A percentile compares a stretch with the other conserved stretches of the same genome.
These are phyloP conservation scores for Calliopsis andreniformis DNA, from an alignment of 1,140 invertebrate genomes.

Conservation along the genomic window DNA sequence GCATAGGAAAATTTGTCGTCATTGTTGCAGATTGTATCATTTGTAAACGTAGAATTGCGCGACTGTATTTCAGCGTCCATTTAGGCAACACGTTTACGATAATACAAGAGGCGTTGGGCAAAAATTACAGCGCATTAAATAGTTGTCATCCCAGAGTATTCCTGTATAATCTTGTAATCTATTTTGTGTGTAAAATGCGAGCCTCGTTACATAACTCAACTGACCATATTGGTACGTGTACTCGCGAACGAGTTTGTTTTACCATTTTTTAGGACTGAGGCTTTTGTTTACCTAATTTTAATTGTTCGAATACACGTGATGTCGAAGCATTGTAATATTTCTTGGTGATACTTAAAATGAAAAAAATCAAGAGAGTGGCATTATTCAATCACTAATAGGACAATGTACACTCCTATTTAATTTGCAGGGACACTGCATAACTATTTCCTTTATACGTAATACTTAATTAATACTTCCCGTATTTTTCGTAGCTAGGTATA, in stretches of 20 bases:
- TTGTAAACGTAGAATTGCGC: neutral
- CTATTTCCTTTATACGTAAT: slow-evolving; percentile 6
- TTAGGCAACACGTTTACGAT: slow-evolving; percentile 10
- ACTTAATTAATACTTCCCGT: neutral
- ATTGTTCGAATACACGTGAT: neutral
- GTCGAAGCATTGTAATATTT: neutral
- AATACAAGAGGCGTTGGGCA: neutral
- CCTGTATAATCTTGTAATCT: slow-evolving; percentile 26
- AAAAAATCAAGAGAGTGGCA: neutral
- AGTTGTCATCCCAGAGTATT: neutral
- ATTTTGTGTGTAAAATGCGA: slow-evolving; percentile 21
- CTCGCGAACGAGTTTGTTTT: neutral
- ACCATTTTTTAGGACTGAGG: neutral
- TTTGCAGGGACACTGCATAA: too few species aligned
- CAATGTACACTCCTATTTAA: neutral
- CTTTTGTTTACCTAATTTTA: slow-evolving; percentile 12
- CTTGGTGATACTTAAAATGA: neutral
- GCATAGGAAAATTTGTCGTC: neutral
- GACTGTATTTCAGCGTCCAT: neutral
- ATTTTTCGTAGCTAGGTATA: neutral
- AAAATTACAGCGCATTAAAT: slow-evolving; percentile 18
- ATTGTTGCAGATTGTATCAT: neutral
- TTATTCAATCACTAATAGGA: too few species aligned
- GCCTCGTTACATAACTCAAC: neutral
- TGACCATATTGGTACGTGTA: neutral